Percentiles rank a stretch among this genome's conserved stretches.
Conservation (phyloP, 2,888 invertebrate species). For the Chironomus riparius region DNA sequence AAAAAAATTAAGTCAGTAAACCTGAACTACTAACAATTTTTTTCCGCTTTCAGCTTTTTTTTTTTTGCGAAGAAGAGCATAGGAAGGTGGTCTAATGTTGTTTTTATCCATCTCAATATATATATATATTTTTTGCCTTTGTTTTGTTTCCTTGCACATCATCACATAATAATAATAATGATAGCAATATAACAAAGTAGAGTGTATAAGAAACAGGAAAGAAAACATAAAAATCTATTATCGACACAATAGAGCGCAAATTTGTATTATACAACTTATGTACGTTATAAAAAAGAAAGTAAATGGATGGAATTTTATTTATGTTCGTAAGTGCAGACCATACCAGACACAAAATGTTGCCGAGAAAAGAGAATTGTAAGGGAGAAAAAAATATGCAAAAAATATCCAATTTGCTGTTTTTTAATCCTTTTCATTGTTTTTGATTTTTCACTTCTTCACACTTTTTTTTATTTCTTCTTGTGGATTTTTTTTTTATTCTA, state of each 20-base stretch:
- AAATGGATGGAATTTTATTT: slow-evolving; percentile 23
- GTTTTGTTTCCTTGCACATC: background rate
- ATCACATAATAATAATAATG: background rate
- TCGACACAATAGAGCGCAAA: background rate
- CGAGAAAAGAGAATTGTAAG: background rate
- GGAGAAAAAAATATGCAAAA: slow-evolving; percentile 14
- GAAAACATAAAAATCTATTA: slow-evolving; percentile 20
- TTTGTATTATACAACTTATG: no score
- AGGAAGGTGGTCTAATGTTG: no score
- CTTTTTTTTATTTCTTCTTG: background rate
- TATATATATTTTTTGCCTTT: no score
- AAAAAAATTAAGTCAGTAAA: no score
- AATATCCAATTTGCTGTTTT: slow-evolving; percentile 24
- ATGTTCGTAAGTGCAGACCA: background rate
- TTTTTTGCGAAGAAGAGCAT: background rate
- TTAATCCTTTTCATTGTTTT: slow-evolving; percentile 23
- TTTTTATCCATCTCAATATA: no score
- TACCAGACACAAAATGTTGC: background rate
- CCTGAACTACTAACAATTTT: no score
- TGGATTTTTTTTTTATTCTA: background rate
- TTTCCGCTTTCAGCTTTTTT: background rate
- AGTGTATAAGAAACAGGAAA: background rate
- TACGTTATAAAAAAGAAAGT: slow-evolving; percentile 1
- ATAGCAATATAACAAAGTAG: background rate
- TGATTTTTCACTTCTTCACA: background rate